Evolutionary conservation across 1,140 invertebrate genomes (phyloP), one percentile per base, ranked within the genome.

Genomic region (Hylaeus volcanicus): DNA sequence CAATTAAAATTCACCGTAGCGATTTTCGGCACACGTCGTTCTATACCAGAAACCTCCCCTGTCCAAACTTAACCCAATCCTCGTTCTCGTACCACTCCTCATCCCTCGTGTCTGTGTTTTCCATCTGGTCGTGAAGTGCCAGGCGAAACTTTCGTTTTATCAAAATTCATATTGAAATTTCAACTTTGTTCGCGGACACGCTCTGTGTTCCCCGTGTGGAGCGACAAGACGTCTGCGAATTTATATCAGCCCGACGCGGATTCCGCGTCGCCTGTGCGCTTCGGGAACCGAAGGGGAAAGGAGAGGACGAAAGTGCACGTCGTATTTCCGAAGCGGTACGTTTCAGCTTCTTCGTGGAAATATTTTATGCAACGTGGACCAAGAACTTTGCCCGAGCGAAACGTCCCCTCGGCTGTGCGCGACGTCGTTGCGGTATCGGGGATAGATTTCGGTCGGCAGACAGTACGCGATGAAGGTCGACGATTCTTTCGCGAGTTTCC

Each of bases 81-180:
- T 3, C 5, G 5, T 45, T 45, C 43, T 45, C 43, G 43, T 5
- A 45, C 3, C 43, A 45, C 26, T 26, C 26, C 26, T 26, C 26
- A 45, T 45, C 43, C 43, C 5, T 45, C 3, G 43, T 45, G 43
- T 45, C 26, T 0, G 26, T 26, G 26, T 26, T 26, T 26, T 26
- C 26, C 26, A 26, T 26, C 26, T 26, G 26, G 43, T 56, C 37
- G 56, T 1, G 11, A 11, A 15, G 1, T 8, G 26, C 3, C 12
- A 6, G 1, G 45, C 14, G 0, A 45, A 64, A 64, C 58, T 63
- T 64, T 74, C 45, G 11, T 58, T 74, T 74, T 51, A 74, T 74
- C 72, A 45, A 74, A 48, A 74, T 74, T 74, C 72, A 74, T 74
- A 74, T 48, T 9, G 58, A 26, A 12, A 63, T 51, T 63, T 51